These are phyloP conservation scores for Paracentrotus lividus DNA, from an alignment of 53 echinoderm and acorn worm species.

Conservation along the genomic window DNA sequence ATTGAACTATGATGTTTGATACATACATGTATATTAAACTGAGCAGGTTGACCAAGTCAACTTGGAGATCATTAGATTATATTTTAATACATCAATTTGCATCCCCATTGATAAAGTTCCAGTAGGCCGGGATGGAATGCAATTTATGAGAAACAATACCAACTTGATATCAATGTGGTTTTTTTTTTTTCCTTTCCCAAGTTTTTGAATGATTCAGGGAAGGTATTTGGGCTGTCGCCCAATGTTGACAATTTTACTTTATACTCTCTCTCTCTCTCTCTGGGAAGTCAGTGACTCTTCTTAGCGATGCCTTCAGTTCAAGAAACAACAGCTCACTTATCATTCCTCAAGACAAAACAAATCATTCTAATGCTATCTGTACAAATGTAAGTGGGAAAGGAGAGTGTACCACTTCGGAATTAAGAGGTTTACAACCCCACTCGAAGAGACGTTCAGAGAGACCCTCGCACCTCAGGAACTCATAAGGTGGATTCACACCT, in stretches of 20 bases:
- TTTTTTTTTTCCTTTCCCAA: background rate
- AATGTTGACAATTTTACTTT: background rate
- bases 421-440: conserved; percentile 23
- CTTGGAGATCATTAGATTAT: no score
- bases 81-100: no score
- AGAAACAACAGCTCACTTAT: background rate
- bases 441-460: background rate
- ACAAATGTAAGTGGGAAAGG: conserved; percentile 2
- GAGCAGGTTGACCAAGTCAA: no score
- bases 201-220: no score
- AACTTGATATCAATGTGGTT: background rate
- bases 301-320: background rate
- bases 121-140: background rate
- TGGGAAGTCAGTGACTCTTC: conserved; percentile 3
- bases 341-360: conserved; percentile 8
- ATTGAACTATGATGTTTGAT: no score
- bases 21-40: no score
- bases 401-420: background rate
- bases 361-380: background rate
- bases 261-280: background rate
- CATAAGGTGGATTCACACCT: no score
- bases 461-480: background rate
- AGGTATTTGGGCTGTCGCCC: no score
- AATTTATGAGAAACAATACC: background rate
- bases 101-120: no score